phyloP scores from a whole-genome alignment of 2,888 invertebrate genomes.

The Amiota mariae region DNA sequence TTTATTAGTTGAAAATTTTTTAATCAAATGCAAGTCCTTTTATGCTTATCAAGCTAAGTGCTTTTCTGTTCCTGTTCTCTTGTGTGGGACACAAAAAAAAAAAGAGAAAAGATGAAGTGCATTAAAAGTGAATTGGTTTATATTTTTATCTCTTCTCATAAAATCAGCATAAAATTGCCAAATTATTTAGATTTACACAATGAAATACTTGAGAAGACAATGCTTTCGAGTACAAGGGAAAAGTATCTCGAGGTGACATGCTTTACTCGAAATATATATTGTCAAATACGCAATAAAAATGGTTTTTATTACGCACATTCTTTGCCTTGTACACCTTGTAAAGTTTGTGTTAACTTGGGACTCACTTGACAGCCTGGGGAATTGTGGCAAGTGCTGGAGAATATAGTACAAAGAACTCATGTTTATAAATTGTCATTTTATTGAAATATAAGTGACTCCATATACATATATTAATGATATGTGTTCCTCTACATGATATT shows the following conservation, averaged over 20 bases:
- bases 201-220: background rate
- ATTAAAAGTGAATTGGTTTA: background rate
- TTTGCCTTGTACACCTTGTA: conserved; percentile 13
- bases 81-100: no score
- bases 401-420: conserved; percentile 32
- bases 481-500: no score
- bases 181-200: conserved; percentile 64
- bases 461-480: conserved; percentile 2
- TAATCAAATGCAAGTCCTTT: conserved; percentile 22
- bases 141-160: conserved; percentile 46
- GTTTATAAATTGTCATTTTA: conserved; percentile 59
- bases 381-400: conserved; percentile 15
- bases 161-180: conserved; percentile 66
- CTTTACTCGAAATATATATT: conserved; percentile 56
- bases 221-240: background rate
- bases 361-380: conserved; percentile 17
- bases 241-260: background rate
- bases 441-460: conserved; percentile 51
- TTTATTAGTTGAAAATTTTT: background rate
- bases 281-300: conserved; percentile 67
- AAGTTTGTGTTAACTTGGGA: background rate
- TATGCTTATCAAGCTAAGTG: conserved; percentile 7
- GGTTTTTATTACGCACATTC: conserved; percentile 51
- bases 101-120: no score
- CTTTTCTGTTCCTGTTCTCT: background rate